Evolutionary conservation across 2,888 invertebrate species (phyloP), one percentile per base, ranked within the genome.

Genomic region (Gerosis bhagava): DNA sequence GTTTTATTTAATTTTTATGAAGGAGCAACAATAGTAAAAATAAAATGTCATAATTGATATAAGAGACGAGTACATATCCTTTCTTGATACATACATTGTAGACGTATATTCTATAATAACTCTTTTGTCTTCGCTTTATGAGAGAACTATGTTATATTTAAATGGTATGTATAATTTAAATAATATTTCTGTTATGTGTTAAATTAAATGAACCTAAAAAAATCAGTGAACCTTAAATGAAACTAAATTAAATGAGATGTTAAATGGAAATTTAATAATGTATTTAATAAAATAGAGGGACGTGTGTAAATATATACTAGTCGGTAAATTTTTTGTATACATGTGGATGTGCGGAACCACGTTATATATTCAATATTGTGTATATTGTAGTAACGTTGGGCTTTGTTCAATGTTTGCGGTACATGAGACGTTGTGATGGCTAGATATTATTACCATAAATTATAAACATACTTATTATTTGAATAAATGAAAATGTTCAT

Each of bases 401-500:
- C 82, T 82, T 80, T 68, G 71, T 76, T 76, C 68, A 66, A 74
- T 77, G 73, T 81, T 73, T 68, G 73, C 70, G 66, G 65, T 70
- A 70, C 67, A 69, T 63, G 64, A 63, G 63, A 66, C 70, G 63
- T 67, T 72, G 69, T 68, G 71, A 73, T 69, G 76, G 72, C 75
- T 74, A 70, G 69, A 61, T 63, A 70, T 69, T 70, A 70, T 65
- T 67, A 67, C 63, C 65, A 75, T 70, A n/a, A 31, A 47, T 48
- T 68, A 70, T 67, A 68, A 70, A 62, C n/a, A n/a, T n/a, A n/a
- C n/a, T 72, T 73, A 71, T 76, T 78, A 74, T 76, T 79, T 78
- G 68, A 80, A 78, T 80, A 83, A 82, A 83, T 69, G 70, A 79
- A 69, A 77, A 77, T 75, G 80, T 82, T 80, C 76, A 69, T 75